Percentiles rank a stretch among this genome's conserved stretches.
Conservation (phyloP, 2,797 vertebrate genomes). For the Acridotheres tristis region DNA sequence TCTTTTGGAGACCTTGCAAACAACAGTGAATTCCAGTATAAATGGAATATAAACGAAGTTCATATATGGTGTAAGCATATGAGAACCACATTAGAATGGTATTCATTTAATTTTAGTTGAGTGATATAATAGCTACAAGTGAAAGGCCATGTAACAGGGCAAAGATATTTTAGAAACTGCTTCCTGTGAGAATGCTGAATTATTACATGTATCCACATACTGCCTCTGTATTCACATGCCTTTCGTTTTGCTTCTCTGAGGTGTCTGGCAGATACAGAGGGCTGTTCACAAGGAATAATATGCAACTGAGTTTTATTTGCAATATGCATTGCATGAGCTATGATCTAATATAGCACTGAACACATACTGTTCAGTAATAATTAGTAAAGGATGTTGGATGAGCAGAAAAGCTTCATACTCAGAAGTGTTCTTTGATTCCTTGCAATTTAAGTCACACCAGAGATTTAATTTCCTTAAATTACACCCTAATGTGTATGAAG, state of each 20-base stretch:
- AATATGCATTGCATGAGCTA: not conserved
- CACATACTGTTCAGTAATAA: not conserved
- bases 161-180: not conserved
- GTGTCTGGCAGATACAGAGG: not conserved
- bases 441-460: not conserved
- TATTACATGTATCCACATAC: not conserved
- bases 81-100: not conserved
- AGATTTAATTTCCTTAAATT: not conserved
- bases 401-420: not conserved
- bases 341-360: not conserved
- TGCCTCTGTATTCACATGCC: not conserved
- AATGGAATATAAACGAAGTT: not conserved
- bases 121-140: not conserved
- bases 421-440: not conserved
- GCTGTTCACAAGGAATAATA: not conserved
- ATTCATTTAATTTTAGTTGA: not conserved
- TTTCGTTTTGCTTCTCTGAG: not conserved
- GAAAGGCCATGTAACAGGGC: not conserved
- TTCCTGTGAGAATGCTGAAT: not conserved
- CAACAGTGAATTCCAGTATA: not conserved
- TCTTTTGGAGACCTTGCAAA: not conserved
- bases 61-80: not conserved
- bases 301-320: not conserved
- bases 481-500: not conserved
- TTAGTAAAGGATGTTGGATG: not conserved